Evolutionary conservation across 2,113 vertebrate genomes (phyloP).

Genomic region (Nothoprocta perdicaria): DNA sequence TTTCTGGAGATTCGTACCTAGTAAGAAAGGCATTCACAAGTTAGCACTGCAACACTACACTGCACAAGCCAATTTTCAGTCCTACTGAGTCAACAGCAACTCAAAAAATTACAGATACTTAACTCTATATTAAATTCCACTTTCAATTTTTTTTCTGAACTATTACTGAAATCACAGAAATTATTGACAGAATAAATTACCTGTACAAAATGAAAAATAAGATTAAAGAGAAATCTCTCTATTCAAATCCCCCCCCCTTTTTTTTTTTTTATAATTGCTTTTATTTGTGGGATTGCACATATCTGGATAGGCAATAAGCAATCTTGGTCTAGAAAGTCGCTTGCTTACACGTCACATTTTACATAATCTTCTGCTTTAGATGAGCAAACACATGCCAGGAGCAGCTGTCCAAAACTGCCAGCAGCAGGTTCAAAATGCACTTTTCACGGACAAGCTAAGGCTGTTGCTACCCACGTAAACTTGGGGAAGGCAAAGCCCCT

Average conservation of each 20-base stretch:
- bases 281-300: neutral
- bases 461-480: neutral
- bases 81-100: neutral
- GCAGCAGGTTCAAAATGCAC: neutral
- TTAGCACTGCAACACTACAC: neutral
- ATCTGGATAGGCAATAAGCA: neutral
- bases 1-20: constrained; percentile 88
- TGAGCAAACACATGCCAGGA: neutral
- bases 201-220: neutral
- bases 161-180: neutral
- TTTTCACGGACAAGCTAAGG: neutral
- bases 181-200: neutral
- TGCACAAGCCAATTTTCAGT: neutral
- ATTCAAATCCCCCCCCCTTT: neutral
- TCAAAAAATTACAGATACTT: neutral
- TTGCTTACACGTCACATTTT: neutral
- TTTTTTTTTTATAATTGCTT: neutral
- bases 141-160: neutral
- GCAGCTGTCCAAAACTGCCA: neutral
- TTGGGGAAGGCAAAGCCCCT: neutral
- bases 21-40: neutral
- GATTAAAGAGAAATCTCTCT: neutral
- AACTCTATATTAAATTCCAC: neutral
- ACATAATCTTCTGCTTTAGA: neutral
- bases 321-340: neutral